Evolutionary conservation across 2,113 vertebrate genomes (phyloP), one percentile per base, ranked within the genome.

Genomic region (Labrus mixtus): DNA sequence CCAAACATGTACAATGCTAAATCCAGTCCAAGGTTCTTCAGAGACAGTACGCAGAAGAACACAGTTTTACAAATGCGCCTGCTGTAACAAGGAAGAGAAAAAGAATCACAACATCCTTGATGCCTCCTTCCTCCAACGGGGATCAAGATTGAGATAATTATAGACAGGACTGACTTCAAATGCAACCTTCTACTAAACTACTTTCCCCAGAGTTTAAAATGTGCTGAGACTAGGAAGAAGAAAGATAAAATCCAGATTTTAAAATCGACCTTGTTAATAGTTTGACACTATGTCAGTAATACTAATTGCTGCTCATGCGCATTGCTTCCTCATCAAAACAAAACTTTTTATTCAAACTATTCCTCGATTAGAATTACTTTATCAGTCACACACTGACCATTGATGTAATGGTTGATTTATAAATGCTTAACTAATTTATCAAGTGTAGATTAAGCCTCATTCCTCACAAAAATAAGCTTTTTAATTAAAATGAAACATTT

Each of bases 121-220:
- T 46, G 20, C 9, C 10, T 59, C 36, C 48, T 22, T 50, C 36
- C 23, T 64, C 11, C 20, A 17, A 8, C 8, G 41, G 13, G 63
- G n/a, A 50, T n/a, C 8, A 62, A 41, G 2, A 55, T 2, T 46
- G 36, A 22, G 41, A 57, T 15, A 12, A 63, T 33, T 2, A 55
- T 3, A 46, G 36, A 22, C 43, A 4, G 8, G 0, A 7, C 1
- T 2, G 8, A 20, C 16, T 54, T 25, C 22, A 45, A 53, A 10
- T 60, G 22, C 23, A 19, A 11, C 29, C 29, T 33, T 19, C 9
- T 15, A 48, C 55, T 13, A 1, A 10, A 50, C 7, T 61, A 15
- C 59, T 60, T 55, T 41, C 45, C 62, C 48, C 36, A 16, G 62
- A 37, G 50, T 51, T 55, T 29, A 33, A 60, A 39, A 59, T 3